Base-by-base conservation (phyloP, 2,888 invertebrate genomes). In the Acleris sparsana region DNA sequence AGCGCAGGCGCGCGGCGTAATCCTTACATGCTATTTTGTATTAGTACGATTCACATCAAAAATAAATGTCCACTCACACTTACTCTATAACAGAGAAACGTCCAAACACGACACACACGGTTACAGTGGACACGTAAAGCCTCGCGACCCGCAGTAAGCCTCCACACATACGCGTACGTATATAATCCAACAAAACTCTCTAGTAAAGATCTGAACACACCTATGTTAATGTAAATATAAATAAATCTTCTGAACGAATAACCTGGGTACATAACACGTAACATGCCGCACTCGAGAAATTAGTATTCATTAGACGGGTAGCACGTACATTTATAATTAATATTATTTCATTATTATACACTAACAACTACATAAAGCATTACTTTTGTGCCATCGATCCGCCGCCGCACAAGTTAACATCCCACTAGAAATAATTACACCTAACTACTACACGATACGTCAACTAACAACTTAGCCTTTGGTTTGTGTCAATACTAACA, bases 291-390 rank as follows among this genome's bases (percentile, higher is more conserved):
- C 61, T 44, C 46, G 44, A 46, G 74, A 73, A 71, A 67, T 72
- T 74, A 73, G 72, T 70, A 72, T 71, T 75, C 74, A 75, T 77
- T 76, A 81, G 69, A 68, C 66, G 74, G 80, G 80, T 78, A 82
- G 85, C 85, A 83, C 85, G 81, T 79, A 85, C 75, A 83, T 80
- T 82, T 82, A 79, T 79, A 75, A 80, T 81, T 76, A 75, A 75
- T 75, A 74, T 75, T 74, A 73, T 73, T 73, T 72, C 73, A 77
- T 76, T 84, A 84, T 80, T 73, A 80, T 86, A 86, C 81, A 84
- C 85, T 88, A 89, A 86, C 79, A 75, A 79, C 86, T 89, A 90
- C 85, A 86, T 88, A 87, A 90, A 90, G 90, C 90, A 87, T 87
- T 84, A 84, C 79, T 79, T 82, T 87, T 85, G 87, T 88, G 89